phyloP scores from a whole-genome alignment of 2,888 invertebrate species.

The Diloba caeruleocephala region DNA sequence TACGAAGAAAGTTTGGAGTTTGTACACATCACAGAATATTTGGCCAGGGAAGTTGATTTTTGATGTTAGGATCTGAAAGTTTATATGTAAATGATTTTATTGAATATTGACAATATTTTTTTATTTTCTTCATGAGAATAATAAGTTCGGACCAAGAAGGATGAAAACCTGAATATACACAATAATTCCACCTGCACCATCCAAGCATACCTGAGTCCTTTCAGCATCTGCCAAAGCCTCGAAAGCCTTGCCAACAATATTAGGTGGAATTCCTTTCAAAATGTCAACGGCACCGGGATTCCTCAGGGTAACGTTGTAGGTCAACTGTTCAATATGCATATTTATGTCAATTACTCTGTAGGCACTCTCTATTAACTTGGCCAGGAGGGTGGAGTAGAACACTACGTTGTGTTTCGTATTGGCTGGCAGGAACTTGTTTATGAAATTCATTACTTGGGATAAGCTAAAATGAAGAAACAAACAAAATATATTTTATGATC shows the following conservation, averaged over 20 bases:
- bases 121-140: background rate
- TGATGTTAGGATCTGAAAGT: conserved; percentile 76
- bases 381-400: conserved; percentile 79
- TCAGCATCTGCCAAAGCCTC: conserved; percentile 82
- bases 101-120: background rate
- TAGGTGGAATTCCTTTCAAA: conserved; percentile 67
- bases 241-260: conserved; percentile 72
- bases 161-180: background rate
- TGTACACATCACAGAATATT: conserved; percentile 80
- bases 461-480: conserved; percentile 72
- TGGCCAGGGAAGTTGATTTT: conserved; percentile 75
- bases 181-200: background rate
- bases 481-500: no score
- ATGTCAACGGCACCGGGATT: conserved; percentile 75
- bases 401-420: conserved; percentile 72
- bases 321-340: conserved; percentile 78
- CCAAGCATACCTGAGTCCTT: conserved; percentile 74
- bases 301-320: conserved; percentile 76
- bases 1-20: conserved; percentile 73
- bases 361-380: conserved; percentile 78
- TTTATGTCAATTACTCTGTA: conserved; percentile 75
- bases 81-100: background rate
- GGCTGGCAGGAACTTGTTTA: conserved; percentile 73
- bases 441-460: conserved; percentile 70
- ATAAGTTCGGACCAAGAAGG: no score